Base-by-base conservation (phyloP, 35 echinoderm and acorn worm species). In the Anneissia japonica region DNA sequence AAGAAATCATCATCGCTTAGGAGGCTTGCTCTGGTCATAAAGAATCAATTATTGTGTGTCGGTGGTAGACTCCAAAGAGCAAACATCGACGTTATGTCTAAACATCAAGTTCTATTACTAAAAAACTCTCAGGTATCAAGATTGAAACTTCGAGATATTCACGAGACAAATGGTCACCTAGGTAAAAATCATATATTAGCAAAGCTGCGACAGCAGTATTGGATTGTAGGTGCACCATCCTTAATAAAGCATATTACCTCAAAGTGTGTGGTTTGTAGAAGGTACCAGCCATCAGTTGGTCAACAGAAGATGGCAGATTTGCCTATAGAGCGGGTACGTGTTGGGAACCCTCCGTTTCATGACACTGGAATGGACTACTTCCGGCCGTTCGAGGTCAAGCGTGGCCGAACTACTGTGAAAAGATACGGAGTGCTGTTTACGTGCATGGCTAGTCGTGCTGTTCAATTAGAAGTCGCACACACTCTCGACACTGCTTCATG, bases 251-350 rank as follows among this genome's bases (percentile, higher is more conserved):
- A 26, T 13, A 56, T 56, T 13, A 13, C n/a, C 12, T 13, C 12
- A 13, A 64, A 64, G 12, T 64, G 51, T 64, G 51, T 64, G 12
- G n/a, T n/a, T 13, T n/a, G 12, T 64, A 64, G 51, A 26, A 13
- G 12, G 51, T 64, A 12, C n/a, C n/a, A 64, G n/a, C 12, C n/a
- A 12, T n/a, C 83, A 73, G 23, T 90, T 34, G 51, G 32, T 29
- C 37, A 86, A 56, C 88, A 94, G 72, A 90, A 82, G 74, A 90
- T 94, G 88, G 88, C 88, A 17, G 78, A 84, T 35, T 84, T 94
- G 35, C 92, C 79, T 19, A 39, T 35, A 46, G 76, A 90, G 32
- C 79, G 92, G 17, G 37, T 93, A 7, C 82, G 16, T 35, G 34
- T 80, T 38, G 82, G 83, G 30, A 75, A 83, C 12, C 92, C 88